Evolutionary conservation across 1,140 invertebrate genomes (phyloP), one percentile per base, ranked within the genome.

Genomic region (Chironomus tepperi): DNA sequence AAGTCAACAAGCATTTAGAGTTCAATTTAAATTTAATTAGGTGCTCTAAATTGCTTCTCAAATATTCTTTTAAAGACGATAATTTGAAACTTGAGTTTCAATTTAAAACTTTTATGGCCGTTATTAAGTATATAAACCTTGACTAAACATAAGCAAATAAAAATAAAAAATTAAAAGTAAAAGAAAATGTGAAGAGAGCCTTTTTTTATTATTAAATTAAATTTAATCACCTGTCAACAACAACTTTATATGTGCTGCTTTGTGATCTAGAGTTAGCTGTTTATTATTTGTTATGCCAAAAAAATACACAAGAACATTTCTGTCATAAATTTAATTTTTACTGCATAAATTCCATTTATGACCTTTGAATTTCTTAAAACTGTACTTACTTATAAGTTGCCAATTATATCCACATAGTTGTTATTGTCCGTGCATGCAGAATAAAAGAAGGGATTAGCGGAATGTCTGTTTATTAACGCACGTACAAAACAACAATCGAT

Each of bases 161-260:
- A n/a, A n/a, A 47, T 47, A 15, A 57, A n/a, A n/a, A n/a, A n/a
- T n/a, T n/a, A n/a, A n/a, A n/a, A n/a, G n/a, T n/a, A n/a, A n/a
- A n/a, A n/a, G n/a, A n/a, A n/a, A n/a, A 57, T 57, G 47, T n/a
- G n/a, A 57, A 57, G 24, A 57, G n/a, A 57, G 47, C 12, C 47
- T 57, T 57, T 57, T n/a, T n/a, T 34, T 34, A 34, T 34, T 34
- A 34, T 34, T 34, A 34, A 34, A 70, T 70, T 70, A 70, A 70
- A 70, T 70, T 70, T 70, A 70, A 70, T 70, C 65, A 70, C 65
- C 65, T 70, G 65, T 70, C 65, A 70, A 57, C 47, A 57, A 57
- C 47, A 57, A 57, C 47, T 57, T 57, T 12, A 57, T 34, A n/a
- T 12, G 47, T n/a, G 47, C 47, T 57, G 10, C 10, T 57, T 57